phyloP scores from a whole-genome alignment of 2,113 vertebrate genomes.

The Oryzias javanicus region DNA sequence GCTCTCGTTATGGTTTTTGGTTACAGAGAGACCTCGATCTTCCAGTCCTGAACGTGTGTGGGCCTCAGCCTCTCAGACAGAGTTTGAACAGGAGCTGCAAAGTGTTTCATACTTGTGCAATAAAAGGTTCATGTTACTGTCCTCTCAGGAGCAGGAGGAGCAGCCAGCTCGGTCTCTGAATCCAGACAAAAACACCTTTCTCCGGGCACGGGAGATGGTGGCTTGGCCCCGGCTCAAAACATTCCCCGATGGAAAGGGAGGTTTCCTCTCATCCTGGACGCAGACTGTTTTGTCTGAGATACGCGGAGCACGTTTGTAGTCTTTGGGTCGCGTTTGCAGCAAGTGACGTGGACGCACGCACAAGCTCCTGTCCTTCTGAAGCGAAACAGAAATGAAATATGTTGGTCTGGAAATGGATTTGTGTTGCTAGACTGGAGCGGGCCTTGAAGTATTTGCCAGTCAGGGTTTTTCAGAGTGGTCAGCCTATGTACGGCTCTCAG shows the following conservation, averaged over 20 bases:
- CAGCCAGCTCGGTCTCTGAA: conserved; percentile 50
- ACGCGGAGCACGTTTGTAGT: conserved; percentile 66
- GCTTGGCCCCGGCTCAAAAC: conserved; percentile 69
- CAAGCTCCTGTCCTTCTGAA: conserved; percentile 18
- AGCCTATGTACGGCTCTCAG: conserved; percentile 12
- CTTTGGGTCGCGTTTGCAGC: conserved; percentile 69
- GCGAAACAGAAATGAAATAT: conserved; percentile 33
- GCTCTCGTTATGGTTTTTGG: too few species aligned
- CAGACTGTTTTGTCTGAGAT: conserved; percentile 77
- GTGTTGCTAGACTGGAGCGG: conserved; percentile 27
- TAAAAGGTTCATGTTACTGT: conserved; percentile 74
- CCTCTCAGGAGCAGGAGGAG: conserved; percentile 52
- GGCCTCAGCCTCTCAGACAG: conserved; percentile 54
- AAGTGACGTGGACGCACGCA: conserved; percentile 52
- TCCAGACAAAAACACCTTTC: conserved; percentile 81
- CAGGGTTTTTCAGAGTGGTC: conserved; percentile 32
- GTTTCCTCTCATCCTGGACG: conserved; percentile 62
- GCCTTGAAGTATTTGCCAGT: conserved; percentile 44
- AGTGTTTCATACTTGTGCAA: conserved; percentile 73
- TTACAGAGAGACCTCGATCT: neutral
- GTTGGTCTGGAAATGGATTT: conserved; percentile 49
- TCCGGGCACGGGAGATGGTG: conserved; percentile 62
- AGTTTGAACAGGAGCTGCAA: conserved; percentile 64
- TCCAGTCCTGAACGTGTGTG: conserved; percentile 50
- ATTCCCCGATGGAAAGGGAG: conserved; percentile 56